phyloP scores from a whole-genome alignment of 2,113 vertebrate species.

The Cryptotis parvus region DNA sequence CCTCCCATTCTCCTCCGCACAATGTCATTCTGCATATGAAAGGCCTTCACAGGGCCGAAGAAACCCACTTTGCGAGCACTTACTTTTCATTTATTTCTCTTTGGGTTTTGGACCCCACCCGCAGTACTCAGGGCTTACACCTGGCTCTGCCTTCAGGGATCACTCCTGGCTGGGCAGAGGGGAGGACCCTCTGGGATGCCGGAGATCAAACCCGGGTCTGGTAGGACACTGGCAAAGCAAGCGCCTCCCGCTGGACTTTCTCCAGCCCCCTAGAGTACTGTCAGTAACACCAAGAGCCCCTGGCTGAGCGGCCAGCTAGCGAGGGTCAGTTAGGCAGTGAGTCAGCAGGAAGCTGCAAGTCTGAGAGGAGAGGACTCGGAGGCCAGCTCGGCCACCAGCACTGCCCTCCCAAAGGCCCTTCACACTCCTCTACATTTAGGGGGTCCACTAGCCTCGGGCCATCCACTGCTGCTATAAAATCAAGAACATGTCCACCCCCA shows the following conservation, averaged over 20 bases:
- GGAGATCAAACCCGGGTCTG: no score
- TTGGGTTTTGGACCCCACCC: no score
- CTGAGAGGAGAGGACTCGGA: accelerated
- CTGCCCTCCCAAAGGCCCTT: no score
- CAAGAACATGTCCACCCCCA: not conserved
- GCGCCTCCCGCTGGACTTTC: not conserved
- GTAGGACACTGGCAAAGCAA: not conserved
- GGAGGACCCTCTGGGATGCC: no score
- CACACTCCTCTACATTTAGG: no score
- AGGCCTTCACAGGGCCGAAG: not conserved
- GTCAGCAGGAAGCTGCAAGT: not conserved
- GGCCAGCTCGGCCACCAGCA: not conserved
- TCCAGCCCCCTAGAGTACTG: no score
- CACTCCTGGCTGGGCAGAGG: no score
- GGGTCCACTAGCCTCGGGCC: not conserved
- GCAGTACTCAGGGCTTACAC: no score
- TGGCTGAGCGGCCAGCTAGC: no score
- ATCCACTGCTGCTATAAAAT: not conserved
- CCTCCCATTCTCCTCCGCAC: not conserved
- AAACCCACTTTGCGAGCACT: no score
- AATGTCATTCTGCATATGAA: not conserved
- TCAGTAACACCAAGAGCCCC: not conserved
- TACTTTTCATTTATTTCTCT: no score
- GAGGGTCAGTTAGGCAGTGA: not conserved
- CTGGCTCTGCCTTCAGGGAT: no score